A percentile compares a stretch with the other conserved stretches of the same genome.
Evolutionary conservation across 2,888 invertebrate genomes (phyloP).

Genomic region (Caenorhabditis panamensis): DNA sequence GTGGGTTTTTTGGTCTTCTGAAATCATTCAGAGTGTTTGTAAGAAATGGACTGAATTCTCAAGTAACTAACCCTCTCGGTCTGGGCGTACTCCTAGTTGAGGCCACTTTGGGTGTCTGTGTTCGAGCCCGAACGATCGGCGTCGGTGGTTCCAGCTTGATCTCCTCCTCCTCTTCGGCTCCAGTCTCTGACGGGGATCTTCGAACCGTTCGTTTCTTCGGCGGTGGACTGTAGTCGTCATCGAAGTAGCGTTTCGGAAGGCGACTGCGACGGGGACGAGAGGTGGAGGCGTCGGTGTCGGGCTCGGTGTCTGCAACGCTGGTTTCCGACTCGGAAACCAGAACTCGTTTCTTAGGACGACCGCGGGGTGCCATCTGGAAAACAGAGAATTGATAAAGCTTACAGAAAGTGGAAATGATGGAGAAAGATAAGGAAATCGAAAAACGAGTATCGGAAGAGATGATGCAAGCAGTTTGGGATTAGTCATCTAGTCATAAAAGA

Average conservation of each 20-base stretch:
- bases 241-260: slow-evolving; percentile 47
- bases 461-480: background rate
- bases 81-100: slow-evolving; percentile 10
- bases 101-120: background rate
- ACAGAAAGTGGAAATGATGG: background rate
- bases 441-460: background rate
- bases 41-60: too few relatives aligned
- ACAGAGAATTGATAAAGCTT: background rate
- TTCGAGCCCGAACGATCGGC: background rate
- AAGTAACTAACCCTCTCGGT: slow-evolving; percentile 10
- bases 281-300: slow-evolving; percentile 9
- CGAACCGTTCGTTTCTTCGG: slow-evolving; percentile 21
- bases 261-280: slow-evolving; percentile 47
- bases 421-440: background rate
- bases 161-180: slow-evolving; percentile 9
- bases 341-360: slow-evolving; percentile 27
- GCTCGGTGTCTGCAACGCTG: slow-evolving; percentile 17
- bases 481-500: background rate
- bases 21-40: too few relatives aligned
- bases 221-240: slow-evolving; percentile 45
- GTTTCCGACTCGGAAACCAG: slow-evolving; percentile 24
- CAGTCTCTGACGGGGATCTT: slow-evolving; percentile 23
- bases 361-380: slow-evolving; percentile 53
- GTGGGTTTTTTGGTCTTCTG: slow-evolving; percentile 35
- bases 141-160: background rate